Conservation (phyloP, 2,113 vertebrate species). For the Columba janthina region DNA sequence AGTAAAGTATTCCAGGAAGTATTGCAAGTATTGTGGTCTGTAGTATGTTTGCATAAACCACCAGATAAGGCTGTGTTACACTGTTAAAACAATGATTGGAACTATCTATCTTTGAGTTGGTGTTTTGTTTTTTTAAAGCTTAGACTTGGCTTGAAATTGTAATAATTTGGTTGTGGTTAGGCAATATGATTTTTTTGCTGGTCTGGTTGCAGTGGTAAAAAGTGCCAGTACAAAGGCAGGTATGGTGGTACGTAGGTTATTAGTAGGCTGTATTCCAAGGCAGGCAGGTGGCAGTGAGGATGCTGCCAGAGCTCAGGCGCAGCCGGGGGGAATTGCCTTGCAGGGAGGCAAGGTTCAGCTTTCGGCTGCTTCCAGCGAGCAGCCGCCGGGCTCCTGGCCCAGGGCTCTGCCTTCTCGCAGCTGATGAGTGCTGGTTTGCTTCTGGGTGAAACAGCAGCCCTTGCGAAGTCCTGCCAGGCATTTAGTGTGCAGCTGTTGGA, state of each 20-base stretch:
- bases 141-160: neutral
- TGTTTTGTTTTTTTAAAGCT: neutral
- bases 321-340: neutral
- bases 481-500: neutral
- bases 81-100: neutral
- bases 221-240: neutral
- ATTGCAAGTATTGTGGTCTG: neutral
- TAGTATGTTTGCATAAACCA: slow-evolving; percentile 12
- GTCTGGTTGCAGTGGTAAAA: neutral
- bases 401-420: neutral
- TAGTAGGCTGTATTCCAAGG: neutral
- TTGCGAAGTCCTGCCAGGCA: neutral
- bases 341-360: neutral
- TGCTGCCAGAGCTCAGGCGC: neutral
- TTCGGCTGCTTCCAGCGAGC: neutral
- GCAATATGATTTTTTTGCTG: neutral
- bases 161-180: neutral
- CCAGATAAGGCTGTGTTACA: neutral
- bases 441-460: neutral
- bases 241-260: neutral
- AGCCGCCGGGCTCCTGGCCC: neutral
- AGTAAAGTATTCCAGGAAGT: slow-evolving; percentile 17
- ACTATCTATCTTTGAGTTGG: neutral
- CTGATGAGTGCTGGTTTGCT: neutral
- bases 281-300: neutral